Conservation (phyloP, 2,113 vertebrate genomes). For the Oncorhynchus nerka region DNA sequence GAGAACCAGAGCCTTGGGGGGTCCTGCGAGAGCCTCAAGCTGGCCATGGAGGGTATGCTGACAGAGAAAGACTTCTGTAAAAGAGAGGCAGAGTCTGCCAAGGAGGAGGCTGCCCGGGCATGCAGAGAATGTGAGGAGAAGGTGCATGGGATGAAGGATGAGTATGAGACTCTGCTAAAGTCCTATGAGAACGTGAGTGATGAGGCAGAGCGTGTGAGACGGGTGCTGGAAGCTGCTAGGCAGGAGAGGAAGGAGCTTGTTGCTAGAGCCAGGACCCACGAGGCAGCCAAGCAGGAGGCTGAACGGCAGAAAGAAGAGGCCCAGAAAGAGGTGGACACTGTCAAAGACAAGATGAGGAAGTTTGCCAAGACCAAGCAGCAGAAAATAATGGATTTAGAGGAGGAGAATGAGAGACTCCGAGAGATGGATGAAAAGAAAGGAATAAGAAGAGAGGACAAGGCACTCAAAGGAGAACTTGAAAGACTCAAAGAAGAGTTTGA, state of each 20-base stretch:
- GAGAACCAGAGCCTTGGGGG: conserved; percentile 86
- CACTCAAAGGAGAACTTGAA: conserved; percentile 53
- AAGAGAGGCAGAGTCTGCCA: conserved; percentile 76
- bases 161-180: conserved; percentile 91
- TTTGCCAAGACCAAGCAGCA: conserved; percentile 95
- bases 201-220: conserved; percentile 86
- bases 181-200: conserved; percentile 94
- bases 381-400: conserved; percentile 92
- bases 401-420: conserved; percentile 87
- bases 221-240: conserved; percentile 81
- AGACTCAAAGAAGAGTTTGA: conserved; percentile 54
- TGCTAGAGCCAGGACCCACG: conserved; percentile 70
- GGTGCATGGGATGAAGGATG: conserved; percentile 82
- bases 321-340: conserved; percentile 81
- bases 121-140: conserved; percentile 82
- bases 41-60: conserved; percentile 77
- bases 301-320: conserved; percentile 81
- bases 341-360: conserved; percentile 97
- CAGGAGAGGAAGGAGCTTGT: conserved; percentile 89
- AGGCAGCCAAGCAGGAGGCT: conserved; percentile 76
- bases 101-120: conserved; percentile 65
- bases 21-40: conserved; percentile 86
- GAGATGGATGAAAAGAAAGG: conserved; percentile 59
- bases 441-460: conserved; percentile 39
- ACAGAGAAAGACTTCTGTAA: conserved; percentile 80